Evolutionary conservation across 2,888 invertebrate genomes (phyloP).

Genomic region (Clanis bilineata): DNA sequence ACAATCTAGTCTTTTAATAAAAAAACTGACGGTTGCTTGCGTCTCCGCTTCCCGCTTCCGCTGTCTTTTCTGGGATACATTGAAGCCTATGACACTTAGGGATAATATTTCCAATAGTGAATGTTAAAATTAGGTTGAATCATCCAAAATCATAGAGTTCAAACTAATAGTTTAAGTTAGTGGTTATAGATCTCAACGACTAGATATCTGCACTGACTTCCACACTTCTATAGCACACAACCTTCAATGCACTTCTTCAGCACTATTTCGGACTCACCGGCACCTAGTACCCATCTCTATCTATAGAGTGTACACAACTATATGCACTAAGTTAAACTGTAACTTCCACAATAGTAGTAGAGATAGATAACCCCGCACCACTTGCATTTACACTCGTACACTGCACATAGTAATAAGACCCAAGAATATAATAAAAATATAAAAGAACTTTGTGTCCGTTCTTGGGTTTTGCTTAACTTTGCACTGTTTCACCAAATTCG

Average conservation of each 20-base stretch:
- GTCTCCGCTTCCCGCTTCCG: no score
- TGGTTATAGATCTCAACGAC: constrained; percentile 71
- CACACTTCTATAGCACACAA: constrained; percentile 76
- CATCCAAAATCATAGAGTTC: no score
- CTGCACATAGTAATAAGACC: constrained; percentile 64
- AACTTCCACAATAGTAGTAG: constrained; percentile 71
- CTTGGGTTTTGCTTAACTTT: constrained; percentile 25
- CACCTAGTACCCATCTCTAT: constrained; percentile 71
- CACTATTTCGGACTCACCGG: constrained; percentile 58
- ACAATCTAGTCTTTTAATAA: no score
- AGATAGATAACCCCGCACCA: constrained; percentile 62
- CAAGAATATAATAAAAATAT: constrained; percentile 45
- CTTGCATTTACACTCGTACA: constrained; percentile 59
- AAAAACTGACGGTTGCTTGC: no score
- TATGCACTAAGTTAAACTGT: constrained; percentile 69
- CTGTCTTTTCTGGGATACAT: no score
- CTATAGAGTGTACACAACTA: constrained; percentile 69
- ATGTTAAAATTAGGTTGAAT: no score
- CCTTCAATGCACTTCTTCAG: constrained; percentile 73
- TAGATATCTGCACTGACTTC: constrained; percentile 73
- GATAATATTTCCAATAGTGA: no score
- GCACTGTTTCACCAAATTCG: constrained; percentile 31
- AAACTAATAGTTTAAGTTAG: no score
- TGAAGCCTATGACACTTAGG: no score
- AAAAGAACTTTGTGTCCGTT: not conserved